phyloP scores from a whole-genome alignment of 2,113 vertebrate species.

The Calonectris borealis region DNA sequence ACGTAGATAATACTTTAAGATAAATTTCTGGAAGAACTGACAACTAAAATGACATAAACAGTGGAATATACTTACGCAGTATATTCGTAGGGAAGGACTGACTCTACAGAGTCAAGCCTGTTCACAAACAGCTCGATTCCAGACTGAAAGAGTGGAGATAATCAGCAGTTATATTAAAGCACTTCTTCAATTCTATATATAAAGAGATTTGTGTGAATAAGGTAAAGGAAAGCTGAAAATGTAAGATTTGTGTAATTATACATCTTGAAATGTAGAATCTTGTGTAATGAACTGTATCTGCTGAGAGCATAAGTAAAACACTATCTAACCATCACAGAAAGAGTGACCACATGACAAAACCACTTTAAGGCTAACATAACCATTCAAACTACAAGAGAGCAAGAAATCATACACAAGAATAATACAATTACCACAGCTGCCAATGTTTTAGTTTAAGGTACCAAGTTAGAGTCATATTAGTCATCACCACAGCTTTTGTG shows the following conservation, averaged over 20 bases:
- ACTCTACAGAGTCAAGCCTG: constrained; percentile 97
- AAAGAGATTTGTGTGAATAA: not conserved
- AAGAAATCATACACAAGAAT: not conserved
- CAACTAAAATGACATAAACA: not conserved
- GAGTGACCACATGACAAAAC: not conserved
- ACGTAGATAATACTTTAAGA: not conserved
- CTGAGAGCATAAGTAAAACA: not conserved
- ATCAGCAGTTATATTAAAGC: not conserved
- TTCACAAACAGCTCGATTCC: constrained; percentile 93
- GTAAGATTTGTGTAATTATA: not conserved
- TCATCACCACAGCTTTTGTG: not conserved
- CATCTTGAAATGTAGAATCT: not conserved
- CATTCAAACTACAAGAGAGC: not conserved
- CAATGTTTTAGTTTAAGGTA: not conserved
- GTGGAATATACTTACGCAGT: constrained; percentile 86
- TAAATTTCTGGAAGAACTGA: not conserved
- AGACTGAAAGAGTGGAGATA: constrained; percentile 76
- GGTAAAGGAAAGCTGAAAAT: not conserved
- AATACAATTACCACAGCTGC: not conserved
- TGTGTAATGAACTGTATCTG: not conserved
- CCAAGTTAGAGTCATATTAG: not conserved
- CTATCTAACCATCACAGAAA: not conserved
- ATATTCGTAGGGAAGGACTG: constrained; percentile 98
- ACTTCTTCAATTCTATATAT: not conserved
- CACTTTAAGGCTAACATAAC: not conserved